These are phyloP conservation scores for Noctuana brunneofusca DNA, from an alignment of 2,888 invertebrate genomes.

Conservation along the genomic window DNA sequence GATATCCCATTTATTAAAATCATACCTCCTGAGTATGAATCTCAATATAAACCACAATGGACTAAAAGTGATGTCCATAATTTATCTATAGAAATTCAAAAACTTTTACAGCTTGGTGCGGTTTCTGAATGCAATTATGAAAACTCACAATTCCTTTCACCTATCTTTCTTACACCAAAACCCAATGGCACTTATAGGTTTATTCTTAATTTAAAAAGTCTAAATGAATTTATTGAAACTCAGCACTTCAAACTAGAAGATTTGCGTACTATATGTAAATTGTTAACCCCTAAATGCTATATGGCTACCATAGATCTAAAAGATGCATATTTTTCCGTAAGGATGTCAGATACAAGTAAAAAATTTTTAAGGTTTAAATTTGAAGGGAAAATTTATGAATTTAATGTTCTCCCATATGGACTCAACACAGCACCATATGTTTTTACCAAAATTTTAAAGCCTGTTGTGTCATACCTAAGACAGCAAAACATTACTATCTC, in stretches of 20 bases:
- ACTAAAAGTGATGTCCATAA: background rate
- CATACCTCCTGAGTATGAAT: background rate
- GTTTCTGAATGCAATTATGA: background rate
- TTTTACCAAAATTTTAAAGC: background rate
- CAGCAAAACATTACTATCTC: background rate
- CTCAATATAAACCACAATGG: background rate
- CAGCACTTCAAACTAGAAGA: conserved; percentile 1
- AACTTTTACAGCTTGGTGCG: background rate
- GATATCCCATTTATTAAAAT: background rate
- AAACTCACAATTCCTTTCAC: background rate
- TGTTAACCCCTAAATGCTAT: background rate
- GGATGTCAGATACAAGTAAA: background rate
- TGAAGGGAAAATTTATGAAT: background rate
- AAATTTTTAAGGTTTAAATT: background rate
- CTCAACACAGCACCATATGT: background rate
- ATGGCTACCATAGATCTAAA: background rate
- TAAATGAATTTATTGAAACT: background rate
- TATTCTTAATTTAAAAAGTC: background rate
- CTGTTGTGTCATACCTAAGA: background rate
- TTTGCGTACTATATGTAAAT: background rate
- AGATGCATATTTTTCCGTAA: background rate
- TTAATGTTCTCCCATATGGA: background rate
- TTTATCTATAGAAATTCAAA: background rate
- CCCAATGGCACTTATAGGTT: background rate
- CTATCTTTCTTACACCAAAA: background rate